Percentiles rank a stretch among this genome's conserved stretches.
Evolutionary conservation across 2,113 vertebrate genomes (phyloP).

Genomic region (Oreochromis spilurus): DNA sequence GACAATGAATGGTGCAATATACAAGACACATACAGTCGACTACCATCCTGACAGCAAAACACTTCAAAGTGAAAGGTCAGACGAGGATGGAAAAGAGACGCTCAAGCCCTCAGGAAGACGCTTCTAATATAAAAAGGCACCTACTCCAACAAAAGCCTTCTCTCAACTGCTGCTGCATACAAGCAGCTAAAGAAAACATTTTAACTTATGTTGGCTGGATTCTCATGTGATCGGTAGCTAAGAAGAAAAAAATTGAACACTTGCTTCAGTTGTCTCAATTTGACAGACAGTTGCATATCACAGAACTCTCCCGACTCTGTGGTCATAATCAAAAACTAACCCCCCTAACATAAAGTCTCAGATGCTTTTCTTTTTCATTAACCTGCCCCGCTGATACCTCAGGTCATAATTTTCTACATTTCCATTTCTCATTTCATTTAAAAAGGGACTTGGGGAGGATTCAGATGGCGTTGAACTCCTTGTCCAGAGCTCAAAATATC

Average conservation of each 20-base stretch:
- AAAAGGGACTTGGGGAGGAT: neutral
- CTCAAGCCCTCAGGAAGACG: neutral
- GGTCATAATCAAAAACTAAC: neutral
- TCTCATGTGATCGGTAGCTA: neutral
- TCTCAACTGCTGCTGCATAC: neutral
- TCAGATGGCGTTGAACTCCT: neutral
- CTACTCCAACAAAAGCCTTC: neutral
- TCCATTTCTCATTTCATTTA: neutral
- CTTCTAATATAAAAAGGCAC: neutral
- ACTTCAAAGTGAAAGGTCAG: neutral
- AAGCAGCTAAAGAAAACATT: neutral
- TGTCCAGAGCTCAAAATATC: conserved; percentile 18
- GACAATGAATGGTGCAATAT: neutral
- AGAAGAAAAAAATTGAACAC: neutral
- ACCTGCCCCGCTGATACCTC: neutral
- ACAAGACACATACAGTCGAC: neutral
- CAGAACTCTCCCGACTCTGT: neutral
- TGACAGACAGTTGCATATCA: neutral
- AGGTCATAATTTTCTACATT: neutral
- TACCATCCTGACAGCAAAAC: neutral
- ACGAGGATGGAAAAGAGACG: neutral
- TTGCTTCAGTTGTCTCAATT: neutral
- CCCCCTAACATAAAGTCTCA: neutral
- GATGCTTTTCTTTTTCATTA: neutral
- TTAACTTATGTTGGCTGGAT: neutral